Evolutionary conservation across 2,888 invertebrate genomes (phyloP).

Genomic region (Pyrocoelia pectoralis): DNA sequence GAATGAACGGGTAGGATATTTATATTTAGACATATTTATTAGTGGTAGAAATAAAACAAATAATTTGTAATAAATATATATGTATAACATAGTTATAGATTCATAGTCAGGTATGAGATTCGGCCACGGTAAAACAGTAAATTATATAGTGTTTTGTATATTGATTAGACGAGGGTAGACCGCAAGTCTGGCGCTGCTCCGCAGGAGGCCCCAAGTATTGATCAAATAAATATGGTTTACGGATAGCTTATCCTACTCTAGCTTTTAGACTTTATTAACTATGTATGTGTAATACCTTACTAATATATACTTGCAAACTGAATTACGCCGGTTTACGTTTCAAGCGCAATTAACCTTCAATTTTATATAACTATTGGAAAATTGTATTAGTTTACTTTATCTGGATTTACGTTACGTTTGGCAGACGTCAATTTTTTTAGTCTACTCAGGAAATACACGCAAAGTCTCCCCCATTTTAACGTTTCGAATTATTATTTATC

Average conservation of each 20-base stretch:
- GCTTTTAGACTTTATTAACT: constrained; percentile 43
- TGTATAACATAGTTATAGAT: constrained; percentile 51
- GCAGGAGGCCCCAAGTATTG: constrained; percentile 59
- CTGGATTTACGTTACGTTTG: neutral
- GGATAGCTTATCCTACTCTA: constrained; percentile 43
- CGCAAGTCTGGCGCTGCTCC: constrained; percentile 57
- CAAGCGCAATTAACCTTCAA: neutral
- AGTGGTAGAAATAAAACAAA: constrained; percentile 59
- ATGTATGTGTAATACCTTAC: constrained; percentile 2
- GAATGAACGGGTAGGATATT: constrained; percentile 48
- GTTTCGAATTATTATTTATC: too few species aligned
- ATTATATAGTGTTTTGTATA: constrained; percentile 59
- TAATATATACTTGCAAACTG: neutral
- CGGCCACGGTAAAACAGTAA: constrained; percentile 54
- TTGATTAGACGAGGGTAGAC: constrained; percentile 58
- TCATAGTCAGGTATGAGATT: constrained; percentile 50
- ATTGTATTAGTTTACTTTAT: neutral
- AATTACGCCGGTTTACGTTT: neutral
- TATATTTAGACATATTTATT: constrained; percentile 59
- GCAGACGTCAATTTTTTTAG: neutral
- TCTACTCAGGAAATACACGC: neutral
- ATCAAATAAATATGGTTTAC: constrained; percentile 59
- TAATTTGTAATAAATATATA: constrained; percentile 55
- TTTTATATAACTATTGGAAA: neutral
- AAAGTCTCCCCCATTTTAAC: too few species aligned